phyloP scores from a whole-genome alignment of 2,113 vertebrate species.

The Dendropsophus ebraccatus region DNA sequence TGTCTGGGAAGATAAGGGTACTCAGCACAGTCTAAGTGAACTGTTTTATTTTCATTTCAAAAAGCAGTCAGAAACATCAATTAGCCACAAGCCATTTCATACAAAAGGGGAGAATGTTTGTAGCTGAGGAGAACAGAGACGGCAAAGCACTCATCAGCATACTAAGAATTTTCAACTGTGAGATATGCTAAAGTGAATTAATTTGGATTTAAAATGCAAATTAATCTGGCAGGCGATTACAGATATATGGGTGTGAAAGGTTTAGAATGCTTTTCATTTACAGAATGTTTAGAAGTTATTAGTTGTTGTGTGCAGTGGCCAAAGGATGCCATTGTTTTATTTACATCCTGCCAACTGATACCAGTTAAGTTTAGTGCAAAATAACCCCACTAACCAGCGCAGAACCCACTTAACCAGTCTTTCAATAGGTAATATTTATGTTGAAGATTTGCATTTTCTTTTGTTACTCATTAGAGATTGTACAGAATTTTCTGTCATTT shows the following conservation, averaged over 20 bases:
- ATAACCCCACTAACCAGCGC: slow-evolving; percentile 72
- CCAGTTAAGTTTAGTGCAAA: slow-evolving; percentile 72
- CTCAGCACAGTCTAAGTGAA: slow-evolving; percentile 82
- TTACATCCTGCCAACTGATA: slow-evolving; percentile 74
- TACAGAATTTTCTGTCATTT: slow-evolving; percentile 89
- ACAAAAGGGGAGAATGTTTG: slow-evolving; percentile 87
- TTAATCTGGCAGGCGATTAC: slow-evolving; percentile 90
- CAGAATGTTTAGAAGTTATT: slow-evolving; percentile 85
- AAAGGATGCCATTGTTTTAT: slow-evolving; percentile 81
- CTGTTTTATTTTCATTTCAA: slow-evolving; percentile 90
- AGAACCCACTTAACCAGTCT: slow-evolving; percentile 70
- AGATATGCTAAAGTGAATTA: slow-evolving; percentile 99
- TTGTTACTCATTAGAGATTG: slow-evolving; percentile 90
- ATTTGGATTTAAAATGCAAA: slow-evolving; percentile 99
- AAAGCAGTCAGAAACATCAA: slow-evolving; percentile 90
- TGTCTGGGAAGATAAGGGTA: slow-evolving; percentile 83
- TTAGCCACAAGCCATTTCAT: slow-evolving; percentile 90
- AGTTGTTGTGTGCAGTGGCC: slow-evolving; percentile 75
- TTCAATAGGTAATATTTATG: slow-evolving; percentile 84
- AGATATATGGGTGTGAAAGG: slow-evolving; percentile 86
- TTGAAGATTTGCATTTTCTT: slow-evolving; percentile 84
- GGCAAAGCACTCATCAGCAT: slow-evolving; percentile 92
- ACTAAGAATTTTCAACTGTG: slow-evolving; percentile 88
- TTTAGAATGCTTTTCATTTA: slow-evolving; percentile 83
- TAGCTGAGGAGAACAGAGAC: slow-evolving; percentile 84